phyloP scores from a whole-genome alignment of 2,797 vertebrate genomes.

The Oreochromis mossambicus region DNA sequence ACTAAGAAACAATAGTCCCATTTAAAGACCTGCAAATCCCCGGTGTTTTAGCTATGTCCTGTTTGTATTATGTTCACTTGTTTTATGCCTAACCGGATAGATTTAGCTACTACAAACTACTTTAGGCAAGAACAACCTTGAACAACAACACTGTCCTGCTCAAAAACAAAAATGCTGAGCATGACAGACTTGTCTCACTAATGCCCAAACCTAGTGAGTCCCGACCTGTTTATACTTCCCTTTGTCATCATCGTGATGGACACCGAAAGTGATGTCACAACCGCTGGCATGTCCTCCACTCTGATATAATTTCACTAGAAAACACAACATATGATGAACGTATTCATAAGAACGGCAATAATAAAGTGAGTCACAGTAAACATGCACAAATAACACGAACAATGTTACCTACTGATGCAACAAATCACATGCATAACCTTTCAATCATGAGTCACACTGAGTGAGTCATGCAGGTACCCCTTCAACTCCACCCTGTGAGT shows the following conservation, averaged over 20 bases:
- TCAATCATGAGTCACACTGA: not conserved
- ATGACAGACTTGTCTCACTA: not conserved
- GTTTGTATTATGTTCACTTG: not conserved
- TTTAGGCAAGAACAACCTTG: not conserved
- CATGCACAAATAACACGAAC: not conserved
- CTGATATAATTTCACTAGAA: not conserved
- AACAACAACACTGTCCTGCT: not conserved
- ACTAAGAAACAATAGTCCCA: not conserved
- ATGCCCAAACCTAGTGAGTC: not conserved
- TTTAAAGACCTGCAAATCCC: not conserved
- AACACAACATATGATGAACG: not conserved
- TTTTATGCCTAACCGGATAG: not conserved
- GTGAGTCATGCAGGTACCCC: not conserved
- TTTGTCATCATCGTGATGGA: not conserved
- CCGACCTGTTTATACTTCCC: not conserved
- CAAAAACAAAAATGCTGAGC: not conserved
- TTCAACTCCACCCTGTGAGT: not conserved
- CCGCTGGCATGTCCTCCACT: not conserved
- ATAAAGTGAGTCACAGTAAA: not conserved
- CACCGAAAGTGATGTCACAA: not conserved
- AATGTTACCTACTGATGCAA: not conserved
- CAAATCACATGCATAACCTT: not conserved
- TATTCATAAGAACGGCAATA: not conserved
- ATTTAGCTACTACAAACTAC: not conserved
- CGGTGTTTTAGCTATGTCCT: not conserved